Evolutionary conservation across 2,888 invertebrate species (phyloP), one percentile per base, ranked within the genome.

Genomic region (Fragum fragum): DNA sequence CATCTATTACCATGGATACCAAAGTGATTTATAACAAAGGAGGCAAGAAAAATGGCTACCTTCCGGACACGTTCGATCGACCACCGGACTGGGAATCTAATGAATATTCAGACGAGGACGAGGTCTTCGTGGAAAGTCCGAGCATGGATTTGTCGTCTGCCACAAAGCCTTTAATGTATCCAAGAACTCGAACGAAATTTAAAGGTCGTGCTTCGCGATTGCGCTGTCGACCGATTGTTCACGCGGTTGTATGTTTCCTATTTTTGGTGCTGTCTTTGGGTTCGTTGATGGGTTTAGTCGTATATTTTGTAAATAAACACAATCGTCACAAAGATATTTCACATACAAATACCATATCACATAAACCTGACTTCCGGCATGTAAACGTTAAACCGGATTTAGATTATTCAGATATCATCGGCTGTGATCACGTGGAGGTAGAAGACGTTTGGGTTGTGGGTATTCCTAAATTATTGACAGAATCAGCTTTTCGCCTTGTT

Each of bases 401-500:
- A 28, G 83, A 83, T 21, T 76, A 29, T 66, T 75, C 74, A 29
- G 94, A 95, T 85, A 88, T 96, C 63, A 92, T 96, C 79, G 96
- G 96, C 63, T 96, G 96, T 93, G 96, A 96, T 83, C 95, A 96
- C 80, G 93, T 96, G 28, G 94, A 95, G 80, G 95, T 96, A 5
- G 95, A 95, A 63, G 95, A 96, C 84, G 95, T 97, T 5, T 97
- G 97, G 97, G 95, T 96, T 2, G 95, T 95, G 74, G 96, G 96
- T 74, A 95, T 97, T 92, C 96, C 97, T 0, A 96, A 96, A 91
- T 94, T 97, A 70, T 96, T 96, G 73, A 96, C 97, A 14, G 97
- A 97, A 94, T 96, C 97, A 74, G 96, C 97, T 0, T 95, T 97
- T 83, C 95, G 97, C 87, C 95, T 96, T 80, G 95, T 96, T 29